Evolutionary conservation across 2,888 invertebrate genomes (phyloP).

Genomic region (Hydrotaea cyrtoneurina): DNA sequence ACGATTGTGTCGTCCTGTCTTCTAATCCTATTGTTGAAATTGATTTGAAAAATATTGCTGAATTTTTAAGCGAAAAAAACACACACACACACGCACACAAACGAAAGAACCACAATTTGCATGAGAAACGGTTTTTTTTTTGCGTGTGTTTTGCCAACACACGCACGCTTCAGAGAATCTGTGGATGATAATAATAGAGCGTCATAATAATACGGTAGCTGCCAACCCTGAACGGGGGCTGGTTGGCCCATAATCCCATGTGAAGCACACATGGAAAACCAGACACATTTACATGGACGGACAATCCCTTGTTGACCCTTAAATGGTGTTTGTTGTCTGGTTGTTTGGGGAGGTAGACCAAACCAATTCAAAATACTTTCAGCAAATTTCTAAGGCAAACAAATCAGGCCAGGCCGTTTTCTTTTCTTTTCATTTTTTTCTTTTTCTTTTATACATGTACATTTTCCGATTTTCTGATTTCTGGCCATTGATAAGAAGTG

Average conservation of each 20-base stretch:
- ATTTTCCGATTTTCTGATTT: constrained; percentile 63
- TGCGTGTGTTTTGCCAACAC: constrained; percentile 28
- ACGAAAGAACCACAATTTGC: constrained; percentile 50
- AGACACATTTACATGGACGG: constrained; percentile 10
- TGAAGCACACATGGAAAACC: constrained; percentile 37
- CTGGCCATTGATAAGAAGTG: constrained; percentile 67
- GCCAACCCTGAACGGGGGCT: constrained; percentile 47
- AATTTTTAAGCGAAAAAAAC: constrained; percentile 41
- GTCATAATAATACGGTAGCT: constrained; percentile 47
- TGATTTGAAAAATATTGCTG: constrained; percentile 65
- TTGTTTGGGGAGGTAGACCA: constrained; percentile 47
- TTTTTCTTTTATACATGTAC: too few relatives aligned
- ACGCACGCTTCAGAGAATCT: background rate
- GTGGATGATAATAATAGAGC: background rate
- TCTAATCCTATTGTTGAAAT: constrained; percentile 56
- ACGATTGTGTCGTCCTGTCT: constrained; percentile 62
- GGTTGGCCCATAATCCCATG: constrained; percentile 54
- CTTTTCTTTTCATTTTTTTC: constrained; percentile 19
- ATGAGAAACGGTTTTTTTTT: constrained; percentile 46
- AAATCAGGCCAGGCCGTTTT: constrained; percentile 24
- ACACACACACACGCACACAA: background rate
- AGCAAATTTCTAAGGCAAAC: constrained; percentile 41
- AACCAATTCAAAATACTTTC: constrained; percentile 40
- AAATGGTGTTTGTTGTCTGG: constrained; percentile 47
- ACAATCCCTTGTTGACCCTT: constrained; percentile 63